Conservation (phyloP, 2,888 invertebrate genomes). For the Notodonta ziczac region DNA sequence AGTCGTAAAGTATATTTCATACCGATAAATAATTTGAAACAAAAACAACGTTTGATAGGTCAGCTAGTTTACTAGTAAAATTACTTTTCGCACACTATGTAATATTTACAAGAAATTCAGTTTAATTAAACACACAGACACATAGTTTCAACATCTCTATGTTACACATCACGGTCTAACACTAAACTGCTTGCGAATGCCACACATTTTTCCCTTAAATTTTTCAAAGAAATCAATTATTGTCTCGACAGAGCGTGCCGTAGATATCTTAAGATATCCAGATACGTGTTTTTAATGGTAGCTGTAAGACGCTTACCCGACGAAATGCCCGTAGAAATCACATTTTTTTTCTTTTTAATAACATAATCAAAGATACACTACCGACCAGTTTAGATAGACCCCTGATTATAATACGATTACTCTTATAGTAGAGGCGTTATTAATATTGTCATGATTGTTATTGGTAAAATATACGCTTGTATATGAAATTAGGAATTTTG, state of each 20-base stretch:
- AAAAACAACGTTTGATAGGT: no score
- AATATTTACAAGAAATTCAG: not conserved
- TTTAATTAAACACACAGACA: no score
- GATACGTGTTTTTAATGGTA: slow-evolving; percentile 71
- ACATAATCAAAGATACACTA: slow-evolving; percentile 63
- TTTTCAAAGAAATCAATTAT: slow-evolving; percentile 71
- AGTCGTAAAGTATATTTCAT: no score
- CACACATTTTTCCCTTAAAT: slow-evolving; percentile 63
- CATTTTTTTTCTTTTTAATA: slow-evolving; percentile 69
- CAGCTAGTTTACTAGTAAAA: no score
- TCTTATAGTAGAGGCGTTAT: slow-evolving; percentile 30
- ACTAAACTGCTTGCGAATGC: slow-evolving; percentile 62
- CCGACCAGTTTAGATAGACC: slow-evolving; percentile 41
- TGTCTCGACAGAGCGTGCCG: slow-evolving; percentile 59
- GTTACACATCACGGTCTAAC: slow-evolving; percentile 24
- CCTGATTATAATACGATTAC: slow-evolving; percentile 26
- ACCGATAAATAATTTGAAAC: no score
- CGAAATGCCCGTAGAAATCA: slow-evolving; percentile 63
- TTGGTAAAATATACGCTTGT: slow-evolving; percentile 12
- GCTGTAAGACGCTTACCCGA: slow-evolving; percentile 54
- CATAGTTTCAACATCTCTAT: slow-evolving; percentile 44
- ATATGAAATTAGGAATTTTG: slow-evolving; percentile 35
- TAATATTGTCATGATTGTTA: slow-evolving; percentile 19
- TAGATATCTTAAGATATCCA: slow-evolving; percentile 69
- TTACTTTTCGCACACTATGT: slow-evolving; percentile 10